phyloP scores from a whole-genome alignment of 2,797 vertebrate genomes.

The Austrolebias charrua region DNA sequence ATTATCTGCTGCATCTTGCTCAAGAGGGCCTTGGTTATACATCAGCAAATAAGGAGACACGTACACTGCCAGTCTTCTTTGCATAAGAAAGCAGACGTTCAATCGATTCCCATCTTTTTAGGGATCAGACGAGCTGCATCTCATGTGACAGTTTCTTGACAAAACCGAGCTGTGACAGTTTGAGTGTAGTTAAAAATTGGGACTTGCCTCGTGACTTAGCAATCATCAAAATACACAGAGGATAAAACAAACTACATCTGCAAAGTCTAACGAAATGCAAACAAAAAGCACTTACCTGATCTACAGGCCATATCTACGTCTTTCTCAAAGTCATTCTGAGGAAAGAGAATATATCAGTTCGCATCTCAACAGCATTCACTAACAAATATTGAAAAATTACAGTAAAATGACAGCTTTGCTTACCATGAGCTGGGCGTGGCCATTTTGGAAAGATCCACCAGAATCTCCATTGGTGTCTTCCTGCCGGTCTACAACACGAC shows the following conservation, averaged over 20 bases:
- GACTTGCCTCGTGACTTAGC: slow-evolving; percentile 42
- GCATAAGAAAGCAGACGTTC: slow-evolving; percentile 61
- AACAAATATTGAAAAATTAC: neutral
- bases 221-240: slow-evolving; percentile 26
- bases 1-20: slow-evolving; percentile 65
- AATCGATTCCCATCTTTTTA: slow-evolving; percentile 44
- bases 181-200: slow-evolving; percentile 27
- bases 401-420: neutral
- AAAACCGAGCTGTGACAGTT: slow-evolving; percentile 40
- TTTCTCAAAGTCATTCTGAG: slow-evolving; percentile 98
- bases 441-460: slow-evolving; percentile 96
- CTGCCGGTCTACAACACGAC: slow-evolving; percentile 93
- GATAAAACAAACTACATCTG: slow-evolving; percentile 21
- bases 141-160: slow-evolving; percentile 56
- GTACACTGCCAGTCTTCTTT: slow-evolving; percentile 69
- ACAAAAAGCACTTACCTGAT: slow-evolving; percentile 86
- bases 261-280: slow-evolving; percentile 28
- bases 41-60: slow-evolving; percentile 49
- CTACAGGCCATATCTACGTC: slow-evolving; percentile 98
- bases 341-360: slow-evolving; percentile 50
- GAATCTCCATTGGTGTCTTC: slow-evolving; percentile 96
- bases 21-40: slow-evolving; percentile 76
- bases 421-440: slow-evolving; percentile 98
- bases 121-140: slow-evolving; percentile 49
- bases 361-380: neutral